phyloP scores from a whole-genome alignment of 2,797 vertebrate species.

The Myotis daubentonii region DNA sequence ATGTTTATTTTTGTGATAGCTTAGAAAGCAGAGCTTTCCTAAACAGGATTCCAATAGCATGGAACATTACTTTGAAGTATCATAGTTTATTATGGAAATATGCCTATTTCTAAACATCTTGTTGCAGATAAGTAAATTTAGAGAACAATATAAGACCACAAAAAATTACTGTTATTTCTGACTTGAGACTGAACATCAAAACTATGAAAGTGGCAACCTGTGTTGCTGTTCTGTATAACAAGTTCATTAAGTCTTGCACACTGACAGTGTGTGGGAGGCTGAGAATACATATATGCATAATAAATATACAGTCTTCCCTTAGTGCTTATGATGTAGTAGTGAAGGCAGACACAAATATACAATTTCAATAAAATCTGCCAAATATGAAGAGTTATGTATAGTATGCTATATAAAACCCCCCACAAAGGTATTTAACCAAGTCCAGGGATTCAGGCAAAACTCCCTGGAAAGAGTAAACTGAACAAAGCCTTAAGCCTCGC shows the following conservation, averaged over 20 bases:
- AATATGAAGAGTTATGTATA: background rate
- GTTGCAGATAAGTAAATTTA: conserved; percentile 26
- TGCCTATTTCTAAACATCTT: conserved; percentile 37
- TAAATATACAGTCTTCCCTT: background rate
- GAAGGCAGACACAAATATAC: background rate
- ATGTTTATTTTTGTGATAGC: background rate
- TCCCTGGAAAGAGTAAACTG: background rate
- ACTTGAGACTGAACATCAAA: conserved; percentile 12
- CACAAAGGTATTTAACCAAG: background rate
- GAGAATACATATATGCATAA: background rate
- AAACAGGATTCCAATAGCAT: background rate
- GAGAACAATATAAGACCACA: conserved; percentile 3
- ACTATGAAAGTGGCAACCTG: background rate
- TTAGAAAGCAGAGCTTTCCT: background rate
- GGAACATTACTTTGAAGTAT: background rate
- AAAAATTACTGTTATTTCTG: conserved; percentile 9
- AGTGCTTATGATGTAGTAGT: background rate
- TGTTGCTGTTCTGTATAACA: background rate
- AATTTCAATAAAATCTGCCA: background rate
- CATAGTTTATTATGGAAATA: conserved; percentile 23
- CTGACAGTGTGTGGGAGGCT: background rate
- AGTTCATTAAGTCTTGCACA: background rate
- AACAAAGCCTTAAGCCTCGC: background rate
- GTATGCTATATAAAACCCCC: too few species aligned
- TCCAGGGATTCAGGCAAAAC: background rate